These are phyloP conservation scores for Ditylenchus dipsaci DNA, from an alignment of 1,140 invertebrate species.

Conservation along the genomic window DNA sequence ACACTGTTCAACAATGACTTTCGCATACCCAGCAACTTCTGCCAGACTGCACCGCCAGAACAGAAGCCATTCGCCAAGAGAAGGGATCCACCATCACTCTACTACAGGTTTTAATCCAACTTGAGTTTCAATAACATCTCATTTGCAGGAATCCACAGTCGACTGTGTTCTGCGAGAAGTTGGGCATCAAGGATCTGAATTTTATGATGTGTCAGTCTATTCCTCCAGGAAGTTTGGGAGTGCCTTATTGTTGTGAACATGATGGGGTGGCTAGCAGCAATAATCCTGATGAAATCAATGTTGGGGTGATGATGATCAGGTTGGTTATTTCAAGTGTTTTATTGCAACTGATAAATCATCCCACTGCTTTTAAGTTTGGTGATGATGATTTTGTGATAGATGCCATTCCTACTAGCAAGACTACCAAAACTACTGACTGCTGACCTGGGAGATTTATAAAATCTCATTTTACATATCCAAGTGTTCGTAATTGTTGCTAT, in stretches of 20 bases:
- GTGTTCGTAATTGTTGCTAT: no score
- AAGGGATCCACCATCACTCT: conserved; percentile 9
- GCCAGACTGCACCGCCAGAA: conserved; percentile 68
- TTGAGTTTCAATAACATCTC: conserved; percentile 50
- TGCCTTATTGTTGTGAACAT: conserved; percentile 24
- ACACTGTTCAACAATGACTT: conserved; percentile 66
- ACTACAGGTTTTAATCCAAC: conserved; percentile 16
- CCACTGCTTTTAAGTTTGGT: neutral
- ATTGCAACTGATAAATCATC: neutral
- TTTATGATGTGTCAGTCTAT: conserved; percentile 49
- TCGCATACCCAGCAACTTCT: conserved; percentile 73
- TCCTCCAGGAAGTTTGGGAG: conserved; percentile 42
- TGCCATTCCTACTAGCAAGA: neutral
- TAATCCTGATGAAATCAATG: conserved; percentile 7
- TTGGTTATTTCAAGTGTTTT: neutral
- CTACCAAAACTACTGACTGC: neutral
- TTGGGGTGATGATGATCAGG: neutral
- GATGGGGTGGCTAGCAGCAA: neutral
- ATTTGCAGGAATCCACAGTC: conserved; percentile 75
- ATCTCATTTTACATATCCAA: neutral
- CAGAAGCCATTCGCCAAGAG: conserved; percentile 55
- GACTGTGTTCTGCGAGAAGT: conserved; percentile 71
- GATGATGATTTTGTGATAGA: neutral
- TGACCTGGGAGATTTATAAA: no score
- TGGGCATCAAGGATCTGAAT: conserved; percentile 74